Evolutionary conservation across 2,113 vertebrate genomes (phyloP).

Genomic region (Toxotes jaculatrix): DNA sequence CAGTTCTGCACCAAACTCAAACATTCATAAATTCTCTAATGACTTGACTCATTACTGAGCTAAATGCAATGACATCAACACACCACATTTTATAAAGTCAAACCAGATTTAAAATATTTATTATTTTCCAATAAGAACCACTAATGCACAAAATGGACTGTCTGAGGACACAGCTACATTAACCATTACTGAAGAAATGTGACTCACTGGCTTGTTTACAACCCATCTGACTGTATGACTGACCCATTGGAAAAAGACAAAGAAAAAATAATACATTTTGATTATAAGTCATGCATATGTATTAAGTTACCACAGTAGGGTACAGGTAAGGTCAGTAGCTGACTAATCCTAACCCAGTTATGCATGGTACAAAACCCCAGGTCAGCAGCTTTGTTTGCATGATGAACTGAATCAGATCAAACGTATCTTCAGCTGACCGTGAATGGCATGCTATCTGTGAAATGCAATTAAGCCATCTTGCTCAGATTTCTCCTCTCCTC

Average conservation of each 20-base stretch:
- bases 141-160: too few species aligned
- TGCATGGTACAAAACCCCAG: background rate
- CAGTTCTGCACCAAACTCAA: too few species aligned
- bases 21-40: too few species aligned
- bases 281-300: background rate
- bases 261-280: background rate
- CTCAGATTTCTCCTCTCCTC: slow-evolving; percentile 72
- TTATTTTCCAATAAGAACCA: too few species aligned
- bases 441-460: slow-evolving; percentile 62
- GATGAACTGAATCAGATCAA: slow-evolving; percentile 39
- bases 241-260: background rate
- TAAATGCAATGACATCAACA: too few species aligned
- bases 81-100: too few species aligned
- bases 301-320: background rate
- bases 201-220: background rate
- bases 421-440: slow-evolving; percentile 26
- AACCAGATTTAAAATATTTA: too few species aligned
- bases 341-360: slow-evolving; percentile 8
- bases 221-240: background rate
- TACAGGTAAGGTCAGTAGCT: slow-evolving; percentile 28
- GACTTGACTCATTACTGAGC: too few species aligned
- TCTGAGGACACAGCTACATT: background rate
- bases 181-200: background rate
- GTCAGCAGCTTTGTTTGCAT: slow-evolving; percentile 10
- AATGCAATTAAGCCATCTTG: slow-evolving; percentile 66